Evolutionary conservation across 2,888 invertebrate species (phyloP).

Genomic region (Hirtodrosophila alboralis): DNA sequence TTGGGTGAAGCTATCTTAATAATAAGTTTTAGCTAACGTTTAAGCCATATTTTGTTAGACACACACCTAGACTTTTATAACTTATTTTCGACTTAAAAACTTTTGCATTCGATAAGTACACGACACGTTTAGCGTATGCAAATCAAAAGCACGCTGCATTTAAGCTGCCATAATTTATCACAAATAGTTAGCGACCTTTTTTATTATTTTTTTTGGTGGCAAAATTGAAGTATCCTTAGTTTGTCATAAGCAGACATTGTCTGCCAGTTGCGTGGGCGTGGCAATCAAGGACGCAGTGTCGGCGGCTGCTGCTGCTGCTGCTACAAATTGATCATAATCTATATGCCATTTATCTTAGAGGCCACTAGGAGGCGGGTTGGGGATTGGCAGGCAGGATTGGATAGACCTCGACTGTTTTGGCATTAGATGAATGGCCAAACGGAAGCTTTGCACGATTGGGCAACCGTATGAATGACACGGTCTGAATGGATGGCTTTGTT

Average conservation of each 20-base stretch:
- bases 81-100: too few species aligned
- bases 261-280: conserved; percentile 63
- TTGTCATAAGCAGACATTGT: conserved; percentile 74
- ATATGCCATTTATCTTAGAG: conserved; percentile 70
- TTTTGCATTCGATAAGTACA: too few species aligned
- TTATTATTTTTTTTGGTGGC: not conserved
- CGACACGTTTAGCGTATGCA: conserved; percentile 21
- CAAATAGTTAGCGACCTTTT: conserved; percentile 51
- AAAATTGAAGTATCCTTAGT: conserved; percentile 42
- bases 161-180: conserved; percentile 52
- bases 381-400: not conserved
- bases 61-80: too few species aligned
- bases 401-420: conserved; percentile 43
- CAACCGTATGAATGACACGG: conserved; percentile 72
- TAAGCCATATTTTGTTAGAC: too few species aligned
- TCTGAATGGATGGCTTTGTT: conserved; percentile 76
- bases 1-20: too few species aligned
- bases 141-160: conserved; percentile 31
- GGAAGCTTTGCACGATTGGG: conserved; percentile 71
- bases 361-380: not conserved
- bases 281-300: conserved; percentile 49
- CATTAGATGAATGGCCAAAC: conserved; percentile 69
- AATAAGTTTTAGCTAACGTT: too few species aligned
- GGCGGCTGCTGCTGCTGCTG: conserved; percentile 32
- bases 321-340: conserved; percentile 80